A percentile compares a stretch with the other conserved stretches of the same genome.
Evolutionary conservation across 2,113 vertebrate genomes (phyloP).

Genomic region (rat (Rattus norvegicus)): DNA sequence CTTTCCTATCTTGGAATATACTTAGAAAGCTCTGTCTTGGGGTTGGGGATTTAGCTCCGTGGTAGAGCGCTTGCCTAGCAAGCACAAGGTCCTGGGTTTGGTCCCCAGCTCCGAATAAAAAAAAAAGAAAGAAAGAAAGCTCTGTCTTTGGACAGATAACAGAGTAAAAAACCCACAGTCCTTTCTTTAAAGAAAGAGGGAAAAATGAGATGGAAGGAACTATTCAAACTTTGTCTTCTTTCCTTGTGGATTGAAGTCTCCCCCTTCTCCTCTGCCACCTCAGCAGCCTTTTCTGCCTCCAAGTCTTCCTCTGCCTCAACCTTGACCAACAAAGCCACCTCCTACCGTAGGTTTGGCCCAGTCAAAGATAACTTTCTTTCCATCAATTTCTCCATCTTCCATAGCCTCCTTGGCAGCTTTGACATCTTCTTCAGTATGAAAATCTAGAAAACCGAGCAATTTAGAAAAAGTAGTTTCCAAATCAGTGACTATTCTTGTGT

Average conservation of each 20-base stretch:
- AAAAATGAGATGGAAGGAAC: constrained; percentile 85
- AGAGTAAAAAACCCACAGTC: constrained; percentile 94
- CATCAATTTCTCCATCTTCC: constrained; percentile 96
- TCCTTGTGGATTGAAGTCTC: constrained; percentile 92
- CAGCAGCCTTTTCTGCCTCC: constrained; percentile 80
- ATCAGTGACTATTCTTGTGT: too few species aligned
- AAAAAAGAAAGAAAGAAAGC: too few species aligned
- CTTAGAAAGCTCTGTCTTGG: constrained; percentile 94
- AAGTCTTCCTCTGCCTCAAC: constrained; percentile 72
- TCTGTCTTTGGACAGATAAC: constrained; percentile 88
- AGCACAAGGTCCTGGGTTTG: too few species aligned
- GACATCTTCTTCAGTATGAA: constrained; percentile 94
- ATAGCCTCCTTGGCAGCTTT: constrained; percentile 97
- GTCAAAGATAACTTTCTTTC: constrained; percentile 95
- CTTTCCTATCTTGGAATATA: constrained; percentile 93
- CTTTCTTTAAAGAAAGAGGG: constrained; percentile 91
- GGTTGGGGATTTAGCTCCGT: too few species aligned
- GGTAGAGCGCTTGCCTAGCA: too few species aligned
- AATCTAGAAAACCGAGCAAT: constrained; percentile 93
- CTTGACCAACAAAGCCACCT: constrained; percentile 83
- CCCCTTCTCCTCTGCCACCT: constrained; percentile 88
- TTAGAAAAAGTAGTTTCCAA: too few species aligned
- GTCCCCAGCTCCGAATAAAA: too few species aligned
- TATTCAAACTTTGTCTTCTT: constrained; percentile 96
- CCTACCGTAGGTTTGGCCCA: constrained; percentile 97